Percentiles rank a stretch among this genome's conserved stretches.
Evolutionary conservation across 2,888 invertebrate genomes (phyloP).

Genomic region (Patella ulyssiponensis): DNA sequence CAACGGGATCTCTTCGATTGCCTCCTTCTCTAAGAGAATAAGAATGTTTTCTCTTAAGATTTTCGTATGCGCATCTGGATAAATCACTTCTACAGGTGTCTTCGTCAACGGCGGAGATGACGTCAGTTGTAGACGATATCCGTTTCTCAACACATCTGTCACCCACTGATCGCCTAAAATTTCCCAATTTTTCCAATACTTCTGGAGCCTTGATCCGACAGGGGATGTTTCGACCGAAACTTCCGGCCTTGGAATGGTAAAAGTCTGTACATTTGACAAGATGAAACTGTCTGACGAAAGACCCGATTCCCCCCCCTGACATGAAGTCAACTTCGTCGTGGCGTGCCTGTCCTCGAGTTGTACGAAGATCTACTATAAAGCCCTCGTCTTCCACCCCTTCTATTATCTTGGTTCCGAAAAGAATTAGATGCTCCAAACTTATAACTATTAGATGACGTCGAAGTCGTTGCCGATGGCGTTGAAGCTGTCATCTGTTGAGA

Average conservation of each 20-base stretch:
- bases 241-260: background rate
- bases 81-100: background rate
- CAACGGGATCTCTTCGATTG: background rate
- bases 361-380: too few species aligned
- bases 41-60: background rate
- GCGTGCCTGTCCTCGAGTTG: too few species aligned
- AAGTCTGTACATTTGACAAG: background rate
- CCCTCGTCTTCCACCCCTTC: too few species aligned
- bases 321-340: too few species aligned
- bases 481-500: background rate
- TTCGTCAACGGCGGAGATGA: background rate
- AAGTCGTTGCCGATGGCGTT: background rate
- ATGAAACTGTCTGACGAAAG: too few species aligned
- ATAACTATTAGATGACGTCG: background rate
- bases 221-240: background rate
- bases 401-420: too few species aligned
- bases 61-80: background rate
- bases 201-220: background rate
- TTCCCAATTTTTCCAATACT: background rate
- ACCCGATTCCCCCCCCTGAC: too few species aligned
- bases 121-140: background rate
- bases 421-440: too few species aligned
- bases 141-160: background rate
- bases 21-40: background rate
- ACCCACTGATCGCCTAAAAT: background rate